Percentiles rank a stretch among this genome's conserved stretches.
Evolutionary conservation across 1,140 invertebrate species (phyloP).

Genomic region (Heliconius congener): DNA sequence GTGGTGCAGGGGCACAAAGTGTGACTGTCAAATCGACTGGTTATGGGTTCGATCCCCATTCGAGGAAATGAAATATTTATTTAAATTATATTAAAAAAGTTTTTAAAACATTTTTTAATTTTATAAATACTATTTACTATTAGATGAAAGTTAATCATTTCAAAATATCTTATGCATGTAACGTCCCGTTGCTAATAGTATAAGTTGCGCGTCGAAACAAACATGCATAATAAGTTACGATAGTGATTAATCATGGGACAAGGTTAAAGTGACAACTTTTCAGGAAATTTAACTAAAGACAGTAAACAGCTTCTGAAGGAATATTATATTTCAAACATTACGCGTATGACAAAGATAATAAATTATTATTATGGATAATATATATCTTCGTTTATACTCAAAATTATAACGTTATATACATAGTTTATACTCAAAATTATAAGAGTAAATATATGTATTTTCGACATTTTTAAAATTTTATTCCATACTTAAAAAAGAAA

Average conservation of each 20-base stretch:
- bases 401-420: not conserved
- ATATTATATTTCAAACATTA: not conserved
- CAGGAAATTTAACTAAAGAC: not conserved
- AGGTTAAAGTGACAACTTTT: conserved; percentile 29
- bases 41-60: too few relatives aligned
- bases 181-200: conserved; percentile 13
- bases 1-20: too few relatives aligned
- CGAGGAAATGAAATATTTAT: too few relatives aligned
- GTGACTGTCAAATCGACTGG: too few relatives aligned
- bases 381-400: not conserved
- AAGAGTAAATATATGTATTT: too few relatives aligned
- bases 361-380: not conserved
- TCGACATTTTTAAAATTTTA: too few relatives aligned
- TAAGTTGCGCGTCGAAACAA: conserved; percentile 21
- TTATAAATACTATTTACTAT: too few relatives aligned
- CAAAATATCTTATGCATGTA: conserved; percentile 11
- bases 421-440: not conserved
- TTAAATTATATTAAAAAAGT: too few relatives aligned
- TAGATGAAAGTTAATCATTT: not conserved
- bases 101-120: too few relatives aligned
- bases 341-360: not conserved
- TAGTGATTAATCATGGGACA: conserved; percentile 30
- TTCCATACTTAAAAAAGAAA: too few relatives aligned
- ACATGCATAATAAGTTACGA: conserved; percentile 20
- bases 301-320: not conserved